Evolutionary conservation across 2,888 invertebrate genomes (phyloP), one percentile per base, ranked within the genome.

Genomic region (Sepioteuthis lessoniana): DNA sequence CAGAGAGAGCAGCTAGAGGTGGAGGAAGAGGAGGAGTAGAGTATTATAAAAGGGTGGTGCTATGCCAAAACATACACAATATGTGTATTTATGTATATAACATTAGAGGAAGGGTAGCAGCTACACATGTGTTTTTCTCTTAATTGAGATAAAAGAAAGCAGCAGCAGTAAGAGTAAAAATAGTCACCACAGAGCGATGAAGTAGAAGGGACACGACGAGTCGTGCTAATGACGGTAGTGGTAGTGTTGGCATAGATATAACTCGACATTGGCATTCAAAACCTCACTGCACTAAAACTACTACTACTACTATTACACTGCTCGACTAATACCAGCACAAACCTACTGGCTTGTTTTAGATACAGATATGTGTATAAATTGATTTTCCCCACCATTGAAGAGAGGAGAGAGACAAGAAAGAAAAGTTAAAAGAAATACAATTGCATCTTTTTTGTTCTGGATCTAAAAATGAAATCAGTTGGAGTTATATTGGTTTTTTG

Each of bases 251-350:
- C 28, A 55, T 76, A 76, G 35, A 76, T 76, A 76, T 76, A n/a
- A 76, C 76, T n/a, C n/a, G 76, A 76, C 76, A 76, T 76, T 76
- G 76, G 76, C 76, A 76, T 76, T 76, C 76, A 76, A 76, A 76
- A n/a, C 76, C n/a, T 76, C 19, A 76, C 76, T 76, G 76, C 76
- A n/a, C n/a, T 76, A 76, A 35, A 76, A 35, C 76, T n/a, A 76
- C n/a, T 76, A 76, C 76, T 76, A 10, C n/a, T 76, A 50, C 50
- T 50, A 50, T 25, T 10, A 50, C 50, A 50, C 50, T 2, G 31
- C 76, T 16, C 13, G 76, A n/a, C 31, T 76, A 76, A 76, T 35
- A 76, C 76, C 76, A 76, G n/a, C 76, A 76, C n/a, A n/a, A 76
- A 76, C 76, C 76, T 76, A 76, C 76, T 76, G 76, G 76, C 76